These are phyloP conservation scores for Apamea epomidion DNA, from an alignment of 2,888 invertebrate genomes.

Conservation along the genomic window DNA sequence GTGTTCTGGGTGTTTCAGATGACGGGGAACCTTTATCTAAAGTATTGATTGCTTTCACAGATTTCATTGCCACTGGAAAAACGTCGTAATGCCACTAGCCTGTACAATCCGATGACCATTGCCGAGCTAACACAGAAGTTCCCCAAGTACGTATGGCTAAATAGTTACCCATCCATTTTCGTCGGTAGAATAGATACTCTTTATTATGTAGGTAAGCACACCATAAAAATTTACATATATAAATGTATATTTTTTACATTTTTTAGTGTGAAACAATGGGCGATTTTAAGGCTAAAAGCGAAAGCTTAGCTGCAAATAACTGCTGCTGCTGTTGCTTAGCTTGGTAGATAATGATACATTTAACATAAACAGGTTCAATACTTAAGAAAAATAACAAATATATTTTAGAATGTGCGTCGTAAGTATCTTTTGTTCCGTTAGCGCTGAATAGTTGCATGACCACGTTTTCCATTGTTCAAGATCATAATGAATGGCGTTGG, in stretches of 20 bases:
- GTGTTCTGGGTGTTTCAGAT: conserved; percentile 40
- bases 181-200: not conserved
- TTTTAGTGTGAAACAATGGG: not conserved
- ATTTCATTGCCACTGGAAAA: conserved; percentile 97
- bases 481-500: not conserved
- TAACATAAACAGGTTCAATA: not conserved
- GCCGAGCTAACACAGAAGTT: conserved; percentile 93
- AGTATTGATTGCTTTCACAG: conserved; percentile 83
- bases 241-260: too few relatives aligned
- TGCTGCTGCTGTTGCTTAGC: too few relatives aligned
- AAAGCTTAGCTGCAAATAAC: not conserved
- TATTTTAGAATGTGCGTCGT: not conserved
- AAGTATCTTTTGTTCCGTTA: not conserved
- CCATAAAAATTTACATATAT: not conserved
- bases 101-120: conserved; percentile 98
- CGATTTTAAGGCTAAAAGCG: not conserved
- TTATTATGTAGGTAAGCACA: not conserved
- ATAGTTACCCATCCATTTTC: not conserved
- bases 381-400: not conserved
- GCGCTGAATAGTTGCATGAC: not conserved
- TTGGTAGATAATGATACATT: not conserved
- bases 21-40: not conserved
- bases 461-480: conserved; percentile 13
- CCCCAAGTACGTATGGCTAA: conserved; percentile 86
- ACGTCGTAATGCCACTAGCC: conserved; percentile 96